Conservation (phyloP, 2,888 invertebrate species). For the Priocnemis perturbator region DNA sequence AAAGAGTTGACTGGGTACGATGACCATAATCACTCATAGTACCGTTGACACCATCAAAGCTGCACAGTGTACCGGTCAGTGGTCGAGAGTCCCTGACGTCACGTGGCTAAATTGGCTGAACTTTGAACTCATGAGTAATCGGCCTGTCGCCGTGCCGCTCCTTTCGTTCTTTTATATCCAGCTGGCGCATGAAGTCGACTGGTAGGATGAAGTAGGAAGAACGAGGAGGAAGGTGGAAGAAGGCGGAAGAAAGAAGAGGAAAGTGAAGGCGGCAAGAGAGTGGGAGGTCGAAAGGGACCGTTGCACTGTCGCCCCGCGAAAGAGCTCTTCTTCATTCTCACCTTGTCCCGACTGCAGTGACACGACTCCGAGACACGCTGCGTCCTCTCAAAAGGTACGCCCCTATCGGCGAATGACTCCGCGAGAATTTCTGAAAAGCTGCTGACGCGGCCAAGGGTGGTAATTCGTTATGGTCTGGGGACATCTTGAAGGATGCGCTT, state of each 20-base stretch:
- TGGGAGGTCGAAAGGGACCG: slow-evolving; percentile 9
- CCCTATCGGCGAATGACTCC: too few species aligned
- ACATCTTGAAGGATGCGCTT: too few species aligned
- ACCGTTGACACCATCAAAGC: too few species aligned
- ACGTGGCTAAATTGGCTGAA: slow-evolving; percentile 63
- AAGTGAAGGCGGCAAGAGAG: not conserved
- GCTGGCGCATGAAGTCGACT: not conserved
- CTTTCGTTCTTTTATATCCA: slow-evolving; percentile 24
- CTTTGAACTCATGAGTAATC: slow-evolving; percentile 65
- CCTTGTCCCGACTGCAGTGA: too few species aligned
- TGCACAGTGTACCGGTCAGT: not conserved
- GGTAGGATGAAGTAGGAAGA: not conserved
- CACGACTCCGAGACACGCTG: too few species aligned
- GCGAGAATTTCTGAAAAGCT: too few species aligned
- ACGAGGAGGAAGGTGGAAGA: too few species aligned
- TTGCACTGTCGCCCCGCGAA: slow-evolving; percentile 5
- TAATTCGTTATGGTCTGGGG: too few species aligned
- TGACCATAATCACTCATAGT: not conserved
- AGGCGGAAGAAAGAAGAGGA: too few species aligned
- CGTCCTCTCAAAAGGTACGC: too few species aligned
- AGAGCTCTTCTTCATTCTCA: slow-evolving; percentile 16
- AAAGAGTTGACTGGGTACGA: not conserved
- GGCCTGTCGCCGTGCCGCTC: slow-evolving; percentile 42
- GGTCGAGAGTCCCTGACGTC: slow-evolving; percentile 35
- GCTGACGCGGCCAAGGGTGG: too few species aligned